Base-by-base conservation (phyloP, 2,888 invertebrate genomes). In the Parnassius orleans region DNA sequence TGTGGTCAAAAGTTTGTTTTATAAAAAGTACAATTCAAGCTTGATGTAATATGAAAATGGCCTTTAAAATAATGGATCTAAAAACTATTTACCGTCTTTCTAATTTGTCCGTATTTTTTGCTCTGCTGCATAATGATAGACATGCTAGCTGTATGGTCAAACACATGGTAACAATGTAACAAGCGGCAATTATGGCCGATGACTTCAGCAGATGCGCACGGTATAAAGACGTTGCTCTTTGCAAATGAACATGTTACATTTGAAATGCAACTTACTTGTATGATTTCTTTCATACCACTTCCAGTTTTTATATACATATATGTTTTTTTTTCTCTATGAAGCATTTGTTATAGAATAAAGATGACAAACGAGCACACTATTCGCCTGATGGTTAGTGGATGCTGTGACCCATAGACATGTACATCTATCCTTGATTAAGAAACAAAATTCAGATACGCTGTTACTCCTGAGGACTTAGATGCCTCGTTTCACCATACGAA, bases 151-250 rank as follows among this genome's bases (percentile, higher is more conserved):
- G 43, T 57, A 52, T 53, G 61, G 61, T 61, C 61, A 61, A 57
- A 48, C 57, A 61, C 57, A 61, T 61, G 61, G 56, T 57, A 48
- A 48, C 57, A 53, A 42, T 57, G 57, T 61, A 61, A 53, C 47
- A 53, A 57, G 61, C 55, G 42, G 57, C 61, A 61, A 61, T 61
- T 61, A 61, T 61, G 61, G 61, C 53, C 61, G 53, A 61, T 61
- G 57, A 61, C 61, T 61, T 43, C 12, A 57, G 61, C 61, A 61
- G 61, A 61, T 61, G 61, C 41, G 47, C 47, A 10, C 15, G 52
- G 10, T 44, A 43, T 24, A 44, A 57, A 61, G 61, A 52, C 61
- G 46, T 53, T 61, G 52, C 57, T 57, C 57, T 46, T 12, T 47
- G 7, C 53, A 42, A 57, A 53, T 14, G 12, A 19, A 7, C 42